phyloP scores from a whole-genome alignment of 1,140 invertebrate genomes.

The Proctacanthus coquilletti region DNA sequence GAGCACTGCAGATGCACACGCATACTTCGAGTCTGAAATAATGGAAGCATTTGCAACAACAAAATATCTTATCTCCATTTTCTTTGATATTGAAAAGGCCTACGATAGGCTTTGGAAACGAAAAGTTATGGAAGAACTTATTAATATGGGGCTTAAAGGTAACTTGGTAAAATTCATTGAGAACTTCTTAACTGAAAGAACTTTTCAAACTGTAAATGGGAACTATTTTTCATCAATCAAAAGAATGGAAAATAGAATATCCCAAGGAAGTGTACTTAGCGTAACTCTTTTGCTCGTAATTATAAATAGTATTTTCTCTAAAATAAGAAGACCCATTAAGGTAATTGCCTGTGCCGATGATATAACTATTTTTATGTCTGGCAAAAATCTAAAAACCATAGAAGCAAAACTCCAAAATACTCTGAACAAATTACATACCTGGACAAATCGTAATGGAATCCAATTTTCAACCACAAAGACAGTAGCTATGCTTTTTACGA shows the following conservation, averaged over 20 bases:
- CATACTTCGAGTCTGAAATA: slow-evolving; percentile 7
- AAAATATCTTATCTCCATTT: slow-evolving; percentile 11
- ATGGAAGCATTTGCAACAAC: slow-evolving; percentile 13
- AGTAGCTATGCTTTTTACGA: neutral
- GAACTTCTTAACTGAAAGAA: slow-evolving; percentile 7
- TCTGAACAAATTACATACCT: neutral
- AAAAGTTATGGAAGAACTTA: slow-evolving; percentile 5
- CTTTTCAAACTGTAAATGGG: slow-evolving; percentile 6
- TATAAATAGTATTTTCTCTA: neutral
- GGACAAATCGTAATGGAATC: neutral
- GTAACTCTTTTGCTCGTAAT: neutral
- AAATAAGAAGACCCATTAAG: neutral
- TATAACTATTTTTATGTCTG: neutral
- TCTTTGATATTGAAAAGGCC: slow-evolving; percentile 17
- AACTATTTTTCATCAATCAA: neutral
- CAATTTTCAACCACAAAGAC: neutral
- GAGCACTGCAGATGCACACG: neutral
- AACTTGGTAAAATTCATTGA: slow-evolving; percentile 6
- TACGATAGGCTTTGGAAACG: slow-evolving; percentile 14
- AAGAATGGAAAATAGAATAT: slow-evolving; percentile 6
- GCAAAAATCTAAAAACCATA: neutral
- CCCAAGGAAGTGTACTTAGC: slow-evolving; percentile 3
- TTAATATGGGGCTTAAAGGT: slow-evolving; percentile 4
- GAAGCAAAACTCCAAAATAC: neutral
- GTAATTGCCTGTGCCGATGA: slow-evolving; percentile 1